These are phyloP conservation scores for Microcebus griseorufus DNA, from an alignment of 2,113 vertebrate genomes.

Conservation along the genomic window DNA sequence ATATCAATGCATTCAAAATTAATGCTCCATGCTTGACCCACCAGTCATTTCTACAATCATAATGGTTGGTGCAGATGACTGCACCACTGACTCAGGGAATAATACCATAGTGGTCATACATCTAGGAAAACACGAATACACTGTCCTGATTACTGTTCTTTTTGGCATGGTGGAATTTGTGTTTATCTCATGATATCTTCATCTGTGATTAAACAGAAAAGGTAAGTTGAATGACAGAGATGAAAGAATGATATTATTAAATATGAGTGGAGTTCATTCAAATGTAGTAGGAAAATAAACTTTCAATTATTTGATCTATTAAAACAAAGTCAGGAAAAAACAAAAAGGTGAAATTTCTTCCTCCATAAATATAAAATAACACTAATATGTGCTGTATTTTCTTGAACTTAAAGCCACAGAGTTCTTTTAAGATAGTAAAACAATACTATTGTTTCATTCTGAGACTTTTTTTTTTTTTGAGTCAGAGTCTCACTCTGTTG, in stretches of 20 bases:
- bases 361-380: neutral
- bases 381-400: neutral
- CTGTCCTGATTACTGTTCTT: neutral
- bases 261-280: neutral
- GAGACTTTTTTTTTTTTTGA: neutral
- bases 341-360: neutral
- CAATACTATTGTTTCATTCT: slow-evolving; percentile 7
- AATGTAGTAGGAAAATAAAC: neutral
- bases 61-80: neutral
- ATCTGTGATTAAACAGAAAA: neutral
- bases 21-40: neutral
- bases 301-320: neutral
- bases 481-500: no score
- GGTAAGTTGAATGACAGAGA: neutral
- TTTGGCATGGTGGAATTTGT: neutral
- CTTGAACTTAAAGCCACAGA: neutral
- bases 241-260: neutral
- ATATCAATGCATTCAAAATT: neutral
- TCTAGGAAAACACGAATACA: neutral
- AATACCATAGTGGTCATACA: neutral
- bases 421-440: slow-evolving; percentile 34
- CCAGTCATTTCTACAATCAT: neutral
- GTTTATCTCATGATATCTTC: slow-evolving; percentile 8
- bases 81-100: neutral
- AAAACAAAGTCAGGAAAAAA: neutral